Evolutionary conservation across 2,888 invertebrate genomes (phyloP).

Genomic region (Cantharis flavilabris): DNA sequence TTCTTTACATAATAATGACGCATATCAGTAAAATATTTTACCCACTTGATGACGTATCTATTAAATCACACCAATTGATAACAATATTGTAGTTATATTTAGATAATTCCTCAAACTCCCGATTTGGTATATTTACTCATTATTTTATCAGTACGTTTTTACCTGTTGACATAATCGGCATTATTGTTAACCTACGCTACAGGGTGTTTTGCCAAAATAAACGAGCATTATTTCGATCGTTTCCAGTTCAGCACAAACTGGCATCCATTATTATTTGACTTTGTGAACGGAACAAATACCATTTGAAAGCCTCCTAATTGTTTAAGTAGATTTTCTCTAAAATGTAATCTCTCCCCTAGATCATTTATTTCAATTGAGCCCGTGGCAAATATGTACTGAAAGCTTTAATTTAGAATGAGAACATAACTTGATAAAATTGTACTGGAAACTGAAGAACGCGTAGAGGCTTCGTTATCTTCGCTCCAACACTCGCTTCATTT

Average conservation of each 20-base stretch:
- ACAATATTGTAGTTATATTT: neutral
- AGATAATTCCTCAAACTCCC: neutral
- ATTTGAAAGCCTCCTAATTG: neutral
- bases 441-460: conserved; percentile 3
- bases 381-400: conserved; percentile 8
- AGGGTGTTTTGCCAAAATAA: neutral
- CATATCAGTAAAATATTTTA: neutral
- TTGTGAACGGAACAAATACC: neutral
- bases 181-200: neutral
- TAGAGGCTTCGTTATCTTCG: conserved; percentile 19
- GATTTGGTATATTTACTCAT: neutral
- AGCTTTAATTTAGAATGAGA: conserved; percentile 7
- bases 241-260: neutral
- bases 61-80: neutral
- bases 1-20: neutral
- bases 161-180: neutral
- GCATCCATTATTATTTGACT: neutral
- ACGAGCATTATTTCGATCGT: neutral
- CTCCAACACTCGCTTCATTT: conserved; percentile 22
- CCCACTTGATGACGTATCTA: neutral
- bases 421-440: conserved; percentile 11
- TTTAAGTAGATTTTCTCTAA: neutral
- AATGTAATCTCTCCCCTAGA: neutral
- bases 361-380: conserved; percentile 6
- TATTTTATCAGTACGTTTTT: neutral